Percentiles rank a stretch among this genome's conserved stretches.
These are phyloP conservation scores for Trimorus sp. DNA, from an alignment of 2,888 invertebrate genomes.

Conservation along the genomic window DNA sequence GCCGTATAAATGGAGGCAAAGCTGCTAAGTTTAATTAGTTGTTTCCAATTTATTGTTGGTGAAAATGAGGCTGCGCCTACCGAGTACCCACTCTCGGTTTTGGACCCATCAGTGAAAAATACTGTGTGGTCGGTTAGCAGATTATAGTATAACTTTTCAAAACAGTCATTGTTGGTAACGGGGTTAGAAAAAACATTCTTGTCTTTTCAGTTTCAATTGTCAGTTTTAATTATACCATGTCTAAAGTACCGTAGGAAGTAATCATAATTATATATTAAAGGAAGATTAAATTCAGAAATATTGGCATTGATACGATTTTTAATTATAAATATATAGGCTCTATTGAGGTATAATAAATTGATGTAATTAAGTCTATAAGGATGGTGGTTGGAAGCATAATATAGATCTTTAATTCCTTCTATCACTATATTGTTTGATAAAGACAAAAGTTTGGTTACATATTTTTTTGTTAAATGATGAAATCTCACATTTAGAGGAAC, in stretches of 20 bases:
- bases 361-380: too few relatives aligned
- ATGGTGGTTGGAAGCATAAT: too few relatives aligned
- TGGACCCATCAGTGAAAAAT: slow-evolving; percentile 4
- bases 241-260: too few relatives aligned
- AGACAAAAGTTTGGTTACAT: background rate
- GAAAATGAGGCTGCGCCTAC: background rate
- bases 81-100: background rate
- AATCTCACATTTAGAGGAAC: background rate
- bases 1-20: background rate
- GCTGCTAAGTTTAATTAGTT: background rate
- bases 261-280: background rate
- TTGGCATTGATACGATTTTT: background rate
- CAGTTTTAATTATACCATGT: too few relatives aligned
- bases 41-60: background rate
- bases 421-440: background rate
- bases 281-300: background rate
- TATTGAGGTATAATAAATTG: too few relatives aligned
- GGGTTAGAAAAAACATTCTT: too few relatives aligned
- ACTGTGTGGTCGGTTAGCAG: too few relatives aligned
- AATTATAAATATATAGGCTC: too few relatives aligned
- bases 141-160: too few relatives aligned
- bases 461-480: background rate
- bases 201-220: too few relatives aligned
- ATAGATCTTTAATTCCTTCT: background rate
- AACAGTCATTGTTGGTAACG: too few relatives aligned